Conservation (phyloP, 2,113 vertebrate species). For the Rhynchomys soricoides region DNA sequence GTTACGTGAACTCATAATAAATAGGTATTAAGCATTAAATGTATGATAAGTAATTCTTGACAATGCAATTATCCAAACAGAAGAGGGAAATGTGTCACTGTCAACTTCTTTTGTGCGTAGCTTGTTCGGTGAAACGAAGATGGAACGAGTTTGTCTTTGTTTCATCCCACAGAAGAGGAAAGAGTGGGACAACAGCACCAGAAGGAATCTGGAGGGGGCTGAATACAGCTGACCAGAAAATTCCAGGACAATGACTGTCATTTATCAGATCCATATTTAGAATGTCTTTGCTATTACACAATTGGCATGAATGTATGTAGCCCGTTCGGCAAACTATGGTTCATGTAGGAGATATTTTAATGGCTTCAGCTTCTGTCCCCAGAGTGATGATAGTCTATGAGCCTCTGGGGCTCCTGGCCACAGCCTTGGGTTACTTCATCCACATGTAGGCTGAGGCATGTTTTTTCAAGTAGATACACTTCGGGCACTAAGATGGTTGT, state of each 20-base stretch:
- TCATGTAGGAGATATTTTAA: background rate
- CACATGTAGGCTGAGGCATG: no score
- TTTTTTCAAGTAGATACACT: background rate
- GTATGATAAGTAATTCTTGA: conserved; percentile 91
- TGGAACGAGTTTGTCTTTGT: conserved; percentile 17
- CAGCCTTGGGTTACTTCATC: background rate
- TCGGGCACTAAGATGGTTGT: background rate
- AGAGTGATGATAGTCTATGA: background rate
- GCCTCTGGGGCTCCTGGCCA: background rate
- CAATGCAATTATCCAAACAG: conserved; percentile 89
- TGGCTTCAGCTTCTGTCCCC: no score
- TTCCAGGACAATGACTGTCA: background rate
- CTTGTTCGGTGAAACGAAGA: background rate
- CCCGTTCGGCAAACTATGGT: background rate
- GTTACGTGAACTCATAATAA: conserved; percentile 91
- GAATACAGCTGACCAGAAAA: background rate
- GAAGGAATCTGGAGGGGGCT: background rate
- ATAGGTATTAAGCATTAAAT: conserved; percentile 89
- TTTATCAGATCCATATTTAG: background rate
- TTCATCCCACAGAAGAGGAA: background rate
- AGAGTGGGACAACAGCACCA: background rate
- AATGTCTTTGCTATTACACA: background rate
- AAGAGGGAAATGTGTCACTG: conserved; percentile 82
- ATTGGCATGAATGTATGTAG: background rate
- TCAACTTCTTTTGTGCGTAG: conserved; percentile 77